Base-by-base conservation (phyloP, 2,113 vertebrate species). In the Eira barbara region DNA sequence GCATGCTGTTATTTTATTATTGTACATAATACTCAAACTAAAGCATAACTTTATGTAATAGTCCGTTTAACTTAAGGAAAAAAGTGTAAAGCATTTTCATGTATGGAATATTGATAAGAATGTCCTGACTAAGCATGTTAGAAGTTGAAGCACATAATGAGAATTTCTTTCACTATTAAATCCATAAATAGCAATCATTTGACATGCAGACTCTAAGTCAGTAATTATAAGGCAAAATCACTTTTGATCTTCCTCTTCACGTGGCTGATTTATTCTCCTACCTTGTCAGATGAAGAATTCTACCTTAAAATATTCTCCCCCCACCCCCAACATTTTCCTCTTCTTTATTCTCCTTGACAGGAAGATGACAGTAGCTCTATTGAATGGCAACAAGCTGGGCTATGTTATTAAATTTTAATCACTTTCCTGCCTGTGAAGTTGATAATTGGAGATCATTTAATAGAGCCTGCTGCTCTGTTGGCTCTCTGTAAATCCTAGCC, bases 331-430 rank as follows among this genome's bases (percentile, higher is more conserved):
- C n/a, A 69, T 96, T 95, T 85, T 45, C 65, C 31, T 55, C 69
- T 95, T 95, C 82, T 96, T 97, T 96, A 91, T 97, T 92, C 76
- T 92, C 81, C 36, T 71, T 91, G 95, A 89, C n/a, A 57, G 88
- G 73, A 93, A 85, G 93, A 89, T 92, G 94, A 95, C 76, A 84
- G 95, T 59, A 74, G 63, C 49, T 79, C 71, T 82, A 27, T 79
- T 71, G 31, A 91, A 80, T 42, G 81, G 82, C 93, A 96, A 82
- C 95, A 93, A 97, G 96, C 95, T 97, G 87, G 55, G 96, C 4
- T 90, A 39, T 82, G 96, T 94, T 79, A 92, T 98, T 97, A 97
- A 97, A 97, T 97, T 94, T 97, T 97, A 97, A 98, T 97, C 91
- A 94, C 73, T 65, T 95, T 95, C 73, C 89, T 94, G 85, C 78